These are phyloP conservation scores for Crypturellus undulatus DNA, from an alignment of 2,113 vertebrate genomes.

Conservation along the genomic window DNA sequence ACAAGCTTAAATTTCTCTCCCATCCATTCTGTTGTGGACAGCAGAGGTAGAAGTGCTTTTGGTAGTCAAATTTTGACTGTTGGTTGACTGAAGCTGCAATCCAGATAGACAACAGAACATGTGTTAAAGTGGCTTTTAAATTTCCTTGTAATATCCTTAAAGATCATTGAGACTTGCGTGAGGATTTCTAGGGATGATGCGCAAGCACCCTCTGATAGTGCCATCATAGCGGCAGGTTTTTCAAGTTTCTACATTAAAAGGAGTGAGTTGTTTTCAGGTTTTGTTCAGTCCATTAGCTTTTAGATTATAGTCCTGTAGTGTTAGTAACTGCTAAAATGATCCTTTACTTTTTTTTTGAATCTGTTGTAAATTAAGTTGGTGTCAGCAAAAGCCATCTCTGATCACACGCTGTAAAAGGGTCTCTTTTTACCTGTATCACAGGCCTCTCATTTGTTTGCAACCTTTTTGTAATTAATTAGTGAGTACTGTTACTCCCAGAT, in stretches of 20 bases:
- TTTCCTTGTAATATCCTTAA: neutral
- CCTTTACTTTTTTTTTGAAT: neutral
- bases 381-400: neutral
- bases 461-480: neutral
- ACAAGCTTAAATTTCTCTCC: neutral
- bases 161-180: neutral
- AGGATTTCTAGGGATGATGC: neutral
- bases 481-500: neutral
- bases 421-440: neutral
- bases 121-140: neutral
- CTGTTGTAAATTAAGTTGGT: neutral
- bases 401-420: neutral
- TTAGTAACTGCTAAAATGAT: neutral
- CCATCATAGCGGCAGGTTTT: neutral
- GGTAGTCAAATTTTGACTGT: neutral
- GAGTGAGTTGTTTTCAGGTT: neutral
- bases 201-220: neutral
- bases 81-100: neutral
- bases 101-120: neutral
- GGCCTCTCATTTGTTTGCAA: neutral
- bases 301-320: neutral
- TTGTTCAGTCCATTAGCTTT: neutral
- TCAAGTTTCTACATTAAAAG: slow-evolving; percentile 8
- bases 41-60: neutral
- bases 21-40: neutral